Percentiles rank a stretch among this genome's conserved stretches.
phyloP scores from a whole-genome alignment of 2,888 invertebrate genomes.

The Synergus itoensis region DNA sequence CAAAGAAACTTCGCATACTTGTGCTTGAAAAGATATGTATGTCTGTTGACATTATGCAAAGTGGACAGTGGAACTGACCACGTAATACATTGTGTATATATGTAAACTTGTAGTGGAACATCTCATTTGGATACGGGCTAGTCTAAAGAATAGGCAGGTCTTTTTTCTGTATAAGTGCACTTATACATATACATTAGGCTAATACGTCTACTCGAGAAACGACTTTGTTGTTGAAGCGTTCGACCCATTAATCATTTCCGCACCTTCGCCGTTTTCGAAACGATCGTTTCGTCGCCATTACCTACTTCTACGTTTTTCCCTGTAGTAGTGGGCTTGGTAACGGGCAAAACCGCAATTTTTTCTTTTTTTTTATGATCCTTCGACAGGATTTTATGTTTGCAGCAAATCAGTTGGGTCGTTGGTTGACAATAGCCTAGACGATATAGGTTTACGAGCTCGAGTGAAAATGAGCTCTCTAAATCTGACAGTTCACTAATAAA shows the following conservation, averaged over 20 bases:
- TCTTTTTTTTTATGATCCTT: slow-evolving; percentile 4
- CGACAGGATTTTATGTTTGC: slow-evolving; percentile 8
- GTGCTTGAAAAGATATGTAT: slow-evolving; percentile 20
- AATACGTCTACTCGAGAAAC: slow-evolving; percentile 39
- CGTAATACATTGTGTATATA: slow-evolving; percentile 16
- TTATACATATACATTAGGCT: slow-evolving; percentile 35
- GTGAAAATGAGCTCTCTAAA: neutral
- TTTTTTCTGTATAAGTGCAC: slow-evolving; percentile 23
- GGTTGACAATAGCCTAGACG: neutral
- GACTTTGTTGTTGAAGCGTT: slow-evolving; percentile 38
- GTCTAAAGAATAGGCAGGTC: slow-evolving; percentile 14
- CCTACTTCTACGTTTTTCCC: slow-evolving; percentile 10
- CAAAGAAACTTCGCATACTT: slow-evolving; percentile 19
- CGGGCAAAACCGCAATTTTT: slow-evolving; percentile 25
- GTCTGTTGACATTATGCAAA: slow-evolving; percentile 40
- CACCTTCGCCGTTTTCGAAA: slow-evolving; percentile 37
- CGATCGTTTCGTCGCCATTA: slow-evolving; percentile 36
- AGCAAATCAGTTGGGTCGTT: slow-evolving; percentile 12
- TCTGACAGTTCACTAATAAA: neutral
- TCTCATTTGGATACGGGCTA: slow-evolving; percentile 25
- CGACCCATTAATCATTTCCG: slow-evolving; percentile 42
- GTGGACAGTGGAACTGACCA: slow-evolving; percentile 36
- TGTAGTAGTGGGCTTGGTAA: slow-evolving; percentile 19
- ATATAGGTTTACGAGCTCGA: neutral
- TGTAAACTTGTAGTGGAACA: slow-evolving; percentile 22